Evolutionary conservation across 1,140 invertebrate genomes (phyloP).

Genomic region (Alviniconcha marisindica): DNA sequence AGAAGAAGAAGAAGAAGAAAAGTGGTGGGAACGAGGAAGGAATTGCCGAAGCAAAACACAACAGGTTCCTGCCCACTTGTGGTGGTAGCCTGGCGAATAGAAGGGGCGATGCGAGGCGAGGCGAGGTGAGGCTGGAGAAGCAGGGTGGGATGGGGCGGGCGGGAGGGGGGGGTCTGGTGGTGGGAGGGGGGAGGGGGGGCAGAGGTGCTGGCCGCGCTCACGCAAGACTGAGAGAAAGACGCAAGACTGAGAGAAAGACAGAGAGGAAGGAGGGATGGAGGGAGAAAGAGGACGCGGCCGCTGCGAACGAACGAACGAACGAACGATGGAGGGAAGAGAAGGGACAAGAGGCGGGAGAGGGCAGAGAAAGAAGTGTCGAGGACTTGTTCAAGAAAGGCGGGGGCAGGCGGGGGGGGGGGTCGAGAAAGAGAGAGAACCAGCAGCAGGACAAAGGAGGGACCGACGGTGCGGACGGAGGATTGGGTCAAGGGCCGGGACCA

Average conservation of each 20-base stretch:
- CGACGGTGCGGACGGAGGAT: neutral
- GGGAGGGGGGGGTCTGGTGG: neutral
- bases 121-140: neutral
- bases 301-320: neutral
- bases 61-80: neutral
- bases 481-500: conserved; percentile 2
- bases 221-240: neutral
- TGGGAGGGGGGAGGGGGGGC: neutral
- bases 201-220: neutral
- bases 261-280: neutral
- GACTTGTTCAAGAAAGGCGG: neutral
- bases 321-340: too few species aligned
- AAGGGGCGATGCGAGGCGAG: neutral
- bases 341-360: neutral
- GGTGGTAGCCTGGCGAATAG: neutral
- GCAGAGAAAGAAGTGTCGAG: neutral
- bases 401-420: conserved; percentile 14
- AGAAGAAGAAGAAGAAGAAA: neutral
- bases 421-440: neutral
- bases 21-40: conserved; percentile 13
- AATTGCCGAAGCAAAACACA: conserved; percentile 26
- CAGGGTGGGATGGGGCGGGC: neutral
- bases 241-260: neutral
- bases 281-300: neutral
- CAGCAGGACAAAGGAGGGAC: neutral